Evolutionary conservation across 2,888 invertebrate genomes (phyloP).

Genomic region (Druceiella hillmani): DNA sequence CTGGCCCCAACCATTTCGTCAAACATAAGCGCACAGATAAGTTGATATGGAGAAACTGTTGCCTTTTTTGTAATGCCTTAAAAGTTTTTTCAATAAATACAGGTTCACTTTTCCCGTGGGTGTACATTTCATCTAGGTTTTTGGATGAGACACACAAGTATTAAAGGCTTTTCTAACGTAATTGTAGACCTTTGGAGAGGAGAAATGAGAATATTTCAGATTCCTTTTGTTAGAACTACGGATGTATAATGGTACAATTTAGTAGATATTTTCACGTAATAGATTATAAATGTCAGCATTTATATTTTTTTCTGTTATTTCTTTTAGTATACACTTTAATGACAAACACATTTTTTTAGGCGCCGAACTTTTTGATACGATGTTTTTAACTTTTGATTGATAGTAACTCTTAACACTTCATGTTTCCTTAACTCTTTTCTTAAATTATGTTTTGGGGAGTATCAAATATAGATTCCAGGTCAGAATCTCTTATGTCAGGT

Average conservation of each 20-base stretch:
- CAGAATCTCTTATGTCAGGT: slow-evolving; percentile 7
- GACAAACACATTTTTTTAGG: slow-evolving; percentile 14
- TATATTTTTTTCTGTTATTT: slow-evolving; percentile 13
- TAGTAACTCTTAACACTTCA: slow-evolving; percentile 9
- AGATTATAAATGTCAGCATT: slow-evolving; percentile 12
- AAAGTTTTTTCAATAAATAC: slow-evolving; percentile 14
- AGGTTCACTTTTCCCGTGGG: slow-evolving; percentile 11
- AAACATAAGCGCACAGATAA: neutral
- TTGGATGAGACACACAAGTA: slow-evolving; percentile 15
- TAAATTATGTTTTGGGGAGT: slow-evolving; percentile 10
- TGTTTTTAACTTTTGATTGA: slow-evolving; percentile 15
- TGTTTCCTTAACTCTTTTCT: slow-evolving; percentile 7
- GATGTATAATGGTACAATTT: no score
- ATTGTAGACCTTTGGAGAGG: slow-evolving; percentile 14
- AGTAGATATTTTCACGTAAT: slow-evolving; percentile 2
- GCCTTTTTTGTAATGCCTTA: slow-evolving; percentile 12
- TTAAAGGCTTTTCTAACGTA: slow-evolving; percentile 17
- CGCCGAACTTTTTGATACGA: slow-evolving; percentile 17
- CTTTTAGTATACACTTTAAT: slow-evolving; percentile 12
- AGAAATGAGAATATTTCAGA: no score
- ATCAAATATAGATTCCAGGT: slow-evolving; percentile 8
- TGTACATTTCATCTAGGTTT: slow-evolving; percentile 16
- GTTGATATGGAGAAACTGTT: slow-evolving; percentile 8
- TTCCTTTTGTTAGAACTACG: no score
- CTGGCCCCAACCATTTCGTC: no score